Evolutionary conservation across 2,113 vertebrate genomes (phyloP).

Genomic region (Petrocephalus microphthalmus): DNA sequence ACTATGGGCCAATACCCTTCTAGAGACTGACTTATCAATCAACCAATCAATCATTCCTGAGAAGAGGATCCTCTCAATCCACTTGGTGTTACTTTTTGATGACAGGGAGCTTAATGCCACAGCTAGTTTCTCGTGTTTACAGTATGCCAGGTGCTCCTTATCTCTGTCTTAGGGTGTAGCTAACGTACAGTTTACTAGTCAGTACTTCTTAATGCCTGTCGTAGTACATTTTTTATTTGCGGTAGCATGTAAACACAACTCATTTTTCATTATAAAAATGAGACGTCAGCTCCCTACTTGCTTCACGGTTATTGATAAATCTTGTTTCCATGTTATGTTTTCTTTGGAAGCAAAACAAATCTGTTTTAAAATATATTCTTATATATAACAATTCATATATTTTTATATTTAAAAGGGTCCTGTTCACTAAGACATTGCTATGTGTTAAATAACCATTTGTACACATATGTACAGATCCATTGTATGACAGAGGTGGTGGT

Average conservation of each 20-base stretch:
- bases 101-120: neutral
- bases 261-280: neutral
- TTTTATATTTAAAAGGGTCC: neutral
- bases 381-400: neutral
- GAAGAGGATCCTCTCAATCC: neutral
- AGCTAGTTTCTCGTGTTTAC: neutral
- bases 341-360: neutral
- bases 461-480: neutral
- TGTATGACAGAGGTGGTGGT: neutral
- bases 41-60: neutral
- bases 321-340: neutral
- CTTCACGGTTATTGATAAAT: neutral
- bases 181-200: neutral
- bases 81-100: neutral
- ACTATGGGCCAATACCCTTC: constrained; percentile 63
- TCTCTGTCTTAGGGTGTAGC: neutral
- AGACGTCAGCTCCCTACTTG: neutral
- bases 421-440: neutral
- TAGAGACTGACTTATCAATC: constrained; percentile 28
- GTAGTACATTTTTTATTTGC: neutral
- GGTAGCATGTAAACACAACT: neutral
- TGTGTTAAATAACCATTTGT: neutral
- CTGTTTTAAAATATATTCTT: neutral
- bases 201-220: neutral
- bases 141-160: neutral